Evolutionary conservation across 2,888 invertebrate species (phyloP), one percentile per base, ranked within the genome.

Genomic region (Cosmorhoe ocellata): DNA sequence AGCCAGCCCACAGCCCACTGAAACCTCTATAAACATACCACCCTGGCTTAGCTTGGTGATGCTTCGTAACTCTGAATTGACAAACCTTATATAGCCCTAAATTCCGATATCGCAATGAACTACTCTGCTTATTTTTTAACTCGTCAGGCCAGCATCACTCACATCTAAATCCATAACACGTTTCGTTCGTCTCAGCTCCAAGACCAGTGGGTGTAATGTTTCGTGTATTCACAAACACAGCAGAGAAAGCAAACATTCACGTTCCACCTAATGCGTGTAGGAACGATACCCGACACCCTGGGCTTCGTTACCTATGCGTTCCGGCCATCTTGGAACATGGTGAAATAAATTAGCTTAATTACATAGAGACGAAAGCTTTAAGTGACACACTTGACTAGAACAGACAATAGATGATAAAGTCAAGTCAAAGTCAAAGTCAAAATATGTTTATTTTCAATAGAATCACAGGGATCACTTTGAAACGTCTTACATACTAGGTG

Each of bases 221-320:
- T 80, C 87, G 69, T 72, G 74, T 77, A 76, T 82, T 79, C 77
- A 79, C 71, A 73, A 71, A 79, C 71, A 73, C 71, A 73, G 70
- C 71, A 81, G 86, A 80, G 88, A 88, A 87, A 89, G 87, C 87
- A 81, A 81, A 86, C 81, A 75, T 69, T 71, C 72, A 66, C 83
- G 84, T 81, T 81, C 76, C 79, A 80, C 77, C 79, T 81, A 78
- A 79, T 79, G 82, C 81, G 74, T 74, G 80, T 77, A 72, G 71
- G 71, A 73, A 80, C 76, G 74, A 80, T 77, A 88, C 82, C 74
- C 79, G 88, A 89, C 79, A 86, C 84, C 79, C 72, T 76, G 79
- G 14, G 53, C 43, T 36, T 34, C 30, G 34, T 48, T 47, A 42
- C 73, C 77, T 34, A 33, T 36, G 31, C 22, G 33, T 36, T 22